phyloP scores from a whole-genome alignment of 2,797 vertebrate species.

The Sciurus carolinensis region DNA sequence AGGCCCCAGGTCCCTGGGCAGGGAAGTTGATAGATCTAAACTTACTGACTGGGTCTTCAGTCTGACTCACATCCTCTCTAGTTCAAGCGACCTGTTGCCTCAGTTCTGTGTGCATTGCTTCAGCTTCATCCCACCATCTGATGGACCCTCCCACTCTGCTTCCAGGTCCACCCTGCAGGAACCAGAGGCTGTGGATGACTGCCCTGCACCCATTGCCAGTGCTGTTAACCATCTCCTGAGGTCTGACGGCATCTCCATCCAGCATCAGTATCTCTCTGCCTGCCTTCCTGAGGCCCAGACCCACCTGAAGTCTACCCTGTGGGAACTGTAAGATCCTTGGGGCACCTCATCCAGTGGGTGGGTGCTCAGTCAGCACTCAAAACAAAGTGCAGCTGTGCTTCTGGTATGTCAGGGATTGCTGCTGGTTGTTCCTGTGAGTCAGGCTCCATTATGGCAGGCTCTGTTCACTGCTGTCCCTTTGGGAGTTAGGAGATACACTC shows the following conservation, averaged over 20 bases:
- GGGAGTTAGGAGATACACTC: neutral
- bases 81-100: neutral
- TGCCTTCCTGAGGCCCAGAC: neutral
- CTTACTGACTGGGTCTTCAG: fast-evolving
- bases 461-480: neutral
- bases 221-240: neutral
- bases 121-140: neutral
- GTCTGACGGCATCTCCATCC: neutral
- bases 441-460: fast-evolving
- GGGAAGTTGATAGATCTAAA: fast-evolving
- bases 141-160: neutral
- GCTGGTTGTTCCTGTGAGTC: neutral
- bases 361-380: neutral
- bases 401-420: fast-evolving
- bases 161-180: neutral
- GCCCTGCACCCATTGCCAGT: neutral
- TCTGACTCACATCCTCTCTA: neutral
- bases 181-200: neutral
- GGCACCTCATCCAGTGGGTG: neutral
- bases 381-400: neutral
- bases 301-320: neutral
- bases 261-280: neutral
- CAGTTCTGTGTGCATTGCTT: neutral
- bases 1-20: fast-evolving
- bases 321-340: too few species aligned